Conservation (phyloP, 2,797 vertebrate species). For the Enteromius trimaculatus region DNA sequence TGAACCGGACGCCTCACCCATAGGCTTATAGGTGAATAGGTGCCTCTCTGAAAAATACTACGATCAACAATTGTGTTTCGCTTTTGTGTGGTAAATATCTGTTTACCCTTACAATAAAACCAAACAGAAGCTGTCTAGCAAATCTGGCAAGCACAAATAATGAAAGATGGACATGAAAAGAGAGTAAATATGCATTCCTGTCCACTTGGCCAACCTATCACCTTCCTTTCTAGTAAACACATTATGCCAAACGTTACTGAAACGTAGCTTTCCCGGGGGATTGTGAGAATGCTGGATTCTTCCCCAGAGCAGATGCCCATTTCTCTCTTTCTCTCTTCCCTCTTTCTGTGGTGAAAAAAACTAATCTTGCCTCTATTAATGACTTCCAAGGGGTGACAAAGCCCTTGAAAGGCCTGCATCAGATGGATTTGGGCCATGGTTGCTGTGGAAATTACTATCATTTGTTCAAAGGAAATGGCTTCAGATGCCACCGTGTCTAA, state of each 20-base stretch:
- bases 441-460: constrained; percentile 78
- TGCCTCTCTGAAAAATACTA: no score
- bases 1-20: no score
- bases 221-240: background rate
- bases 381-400: constrained; percentile 82
- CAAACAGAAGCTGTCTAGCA: background rate
- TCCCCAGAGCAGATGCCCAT: constrained; percentile 45
- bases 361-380: constrained; percentile 78
- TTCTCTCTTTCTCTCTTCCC: constrained; percentile 57
- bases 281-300: background rate
- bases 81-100: background rate
- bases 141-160: constrained; percentile 6
- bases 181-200: background rate
- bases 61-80: background rate
- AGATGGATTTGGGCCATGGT: constrained; percentile 74
- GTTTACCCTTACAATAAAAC: background rate
- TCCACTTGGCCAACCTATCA: background rate
- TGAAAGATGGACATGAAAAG: background rate
- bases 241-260: background rate
- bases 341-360: constrained; percentile 66
- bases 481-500: constrained; percentile 73
- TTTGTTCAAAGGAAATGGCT: constrained; percentile 81
- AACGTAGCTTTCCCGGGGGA: background rate
- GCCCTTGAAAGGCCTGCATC: constrained; percentile 69
- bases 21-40: no score